These are phyloP conservation scores for Trissolcus basalis DNA, from an alignment of 1,140 invertebrate species.

Conservation along the genomic window DNA sequence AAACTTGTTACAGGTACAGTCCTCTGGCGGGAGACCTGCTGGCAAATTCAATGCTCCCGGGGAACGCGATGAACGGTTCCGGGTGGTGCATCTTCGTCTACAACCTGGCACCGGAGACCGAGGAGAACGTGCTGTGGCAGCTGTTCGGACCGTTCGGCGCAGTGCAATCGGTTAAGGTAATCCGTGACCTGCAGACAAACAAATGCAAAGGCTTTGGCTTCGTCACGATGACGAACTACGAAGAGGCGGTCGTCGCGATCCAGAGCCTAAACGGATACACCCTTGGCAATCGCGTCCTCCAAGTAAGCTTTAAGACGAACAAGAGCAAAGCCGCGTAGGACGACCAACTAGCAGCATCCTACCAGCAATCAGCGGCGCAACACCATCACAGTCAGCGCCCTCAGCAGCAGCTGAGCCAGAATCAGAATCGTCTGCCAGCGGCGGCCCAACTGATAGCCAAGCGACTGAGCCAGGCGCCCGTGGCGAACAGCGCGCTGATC, in stretches of 20 bases:
- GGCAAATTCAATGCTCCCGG: slow-evolving; percentile 90
- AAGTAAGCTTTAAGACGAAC: slow-evolving; percentile 99
- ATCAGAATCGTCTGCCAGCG: slow-evolving; percentile 26
- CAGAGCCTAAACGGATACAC: slow-evolving; percentile 98
- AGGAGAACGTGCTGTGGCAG: slow-evolving; percentile 99
- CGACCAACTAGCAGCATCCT: slow-evolving; percentile 58
- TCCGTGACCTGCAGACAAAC: slow-evolving; percentile 97
- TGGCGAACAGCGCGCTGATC: slow-evolving; percentile 29
- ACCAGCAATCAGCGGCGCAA: slow-evolving; percentile 19
- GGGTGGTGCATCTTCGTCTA: slow-evolving; percentile 99
- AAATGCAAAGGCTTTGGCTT: slow-evolving; percentile 99
- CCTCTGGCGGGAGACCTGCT: slow-evolving; percentile 94
- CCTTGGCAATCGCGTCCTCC: slow-evolving; percentile 96
- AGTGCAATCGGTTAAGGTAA: slow-evolving; percentile 98
- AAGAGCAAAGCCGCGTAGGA: slow-evolving; percentile 92
- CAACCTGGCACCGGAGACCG: slow-evolving; percentile 98
- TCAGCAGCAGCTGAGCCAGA: slow-evolving; percentile 39
- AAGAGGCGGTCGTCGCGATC: slow-evolving; percentile 97
- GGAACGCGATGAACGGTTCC: slow-evolving; percentile 87
- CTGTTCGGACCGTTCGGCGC: slow-evolving; percentile 99
- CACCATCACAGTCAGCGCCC: slow-evolving; percentile 14
- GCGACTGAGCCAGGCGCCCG: slow-evolving; percentile 27
- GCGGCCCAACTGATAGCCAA: slow-evolving; percentile 46
- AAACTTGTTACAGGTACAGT: slow-evolving; percentile 87
- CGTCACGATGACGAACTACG: slow-evolving; percentile 99